These are phyloP conservation scores for Hippotragus niger DNA, from an alignment of 2,113 vertebrate species.

Conservation along the genomic window DNA sequence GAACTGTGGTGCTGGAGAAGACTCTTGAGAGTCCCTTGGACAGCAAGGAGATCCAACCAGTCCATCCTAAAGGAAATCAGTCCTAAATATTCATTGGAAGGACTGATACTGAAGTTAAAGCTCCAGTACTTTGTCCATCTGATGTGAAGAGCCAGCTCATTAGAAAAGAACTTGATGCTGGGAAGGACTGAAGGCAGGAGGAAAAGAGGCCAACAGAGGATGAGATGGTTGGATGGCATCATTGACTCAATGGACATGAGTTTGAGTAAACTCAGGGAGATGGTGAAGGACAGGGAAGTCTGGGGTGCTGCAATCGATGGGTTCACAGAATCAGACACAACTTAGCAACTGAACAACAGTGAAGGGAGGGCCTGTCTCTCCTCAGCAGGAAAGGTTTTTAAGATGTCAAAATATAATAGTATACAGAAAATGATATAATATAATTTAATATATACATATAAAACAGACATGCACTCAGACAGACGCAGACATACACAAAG, in stretches of 20 bases:
- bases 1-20: background rate
- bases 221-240: background rate
- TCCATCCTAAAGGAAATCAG: background rate
- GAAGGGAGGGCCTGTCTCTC: background rate
- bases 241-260: background rate
- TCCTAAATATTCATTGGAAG: background rate
- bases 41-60: background rate
- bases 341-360: background rate
- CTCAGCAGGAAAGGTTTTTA: background rate
- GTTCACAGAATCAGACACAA: background rate
- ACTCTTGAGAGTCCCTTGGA: background rate
- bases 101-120: background rate
- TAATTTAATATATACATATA: background rate
- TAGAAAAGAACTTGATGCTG: background rate
- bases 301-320: accelerated
- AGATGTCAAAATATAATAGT: background rate
- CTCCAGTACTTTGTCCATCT: background rate
- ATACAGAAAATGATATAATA: background rate
- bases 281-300: background rate
- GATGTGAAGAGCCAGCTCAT: background rate
- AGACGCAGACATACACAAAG: background rate
- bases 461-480: background rate
- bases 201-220: background rate
- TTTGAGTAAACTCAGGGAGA: background rate
- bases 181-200: background rate